Percentiles rank a stretch among this genome's conserved stretches.
phyloP scores from a whole-genome alignment of 2,888 invertebrate species.

The Campoplex capitator region DNA sequence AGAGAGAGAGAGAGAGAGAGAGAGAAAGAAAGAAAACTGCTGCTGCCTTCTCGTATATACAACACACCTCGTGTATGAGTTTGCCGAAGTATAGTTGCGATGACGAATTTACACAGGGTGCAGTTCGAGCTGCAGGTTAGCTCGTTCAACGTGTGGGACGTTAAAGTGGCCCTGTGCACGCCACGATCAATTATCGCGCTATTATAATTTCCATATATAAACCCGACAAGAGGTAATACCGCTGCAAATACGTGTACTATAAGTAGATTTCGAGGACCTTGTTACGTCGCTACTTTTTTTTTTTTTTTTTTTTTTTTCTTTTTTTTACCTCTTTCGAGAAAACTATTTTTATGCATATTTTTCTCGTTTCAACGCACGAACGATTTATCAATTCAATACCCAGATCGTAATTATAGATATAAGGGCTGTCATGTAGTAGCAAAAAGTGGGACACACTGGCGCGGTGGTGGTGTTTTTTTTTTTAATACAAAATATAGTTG shows the following conservation, averaged over 20 bases:
- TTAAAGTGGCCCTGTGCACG: constrained; percentile 66
- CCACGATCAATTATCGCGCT: constrained; percentile 68
- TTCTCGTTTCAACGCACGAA: constrained; percentile 40
- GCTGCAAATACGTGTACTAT: constrained; percentile 40
- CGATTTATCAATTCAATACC: constrained; percentile 41
- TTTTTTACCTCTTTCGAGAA: constrained; percentile 3
- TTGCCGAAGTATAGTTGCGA: constrained; percentile 35
- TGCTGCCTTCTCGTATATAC: constrained; percentile 16
- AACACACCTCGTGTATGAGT: constrained; percentile 43
- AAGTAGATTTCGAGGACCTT: constrained; percentile 58
- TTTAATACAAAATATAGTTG: background rate
- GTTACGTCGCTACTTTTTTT: constrained; percentile 40
- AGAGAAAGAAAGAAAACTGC: constrained; percentile 20
- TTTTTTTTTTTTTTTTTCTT: too few relatives aligned
- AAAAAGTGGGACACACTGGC: background rate
- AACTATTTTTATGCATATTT: constrained; percentile 55
- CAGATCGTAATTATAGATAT: constrained; percentile 19
- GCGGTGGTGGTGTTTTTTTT: background rate
- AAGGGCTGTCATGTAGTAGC: background rate
- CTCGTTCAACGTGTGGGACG: constrained; percentile 64
- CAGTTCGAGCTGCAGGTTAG: constrained; percentile 49
- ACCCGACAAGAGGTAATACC: constrained; percentile 42
- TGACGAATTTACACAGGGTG: constrained; percentile 55
- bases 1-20: constrained; percentile 14
- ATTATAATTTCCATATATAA: constrained; percentile 64